phyloP scores from a whole-genome alignment of 2,113 vertebrate genomes.

The Scopus umbretta region DNA sequence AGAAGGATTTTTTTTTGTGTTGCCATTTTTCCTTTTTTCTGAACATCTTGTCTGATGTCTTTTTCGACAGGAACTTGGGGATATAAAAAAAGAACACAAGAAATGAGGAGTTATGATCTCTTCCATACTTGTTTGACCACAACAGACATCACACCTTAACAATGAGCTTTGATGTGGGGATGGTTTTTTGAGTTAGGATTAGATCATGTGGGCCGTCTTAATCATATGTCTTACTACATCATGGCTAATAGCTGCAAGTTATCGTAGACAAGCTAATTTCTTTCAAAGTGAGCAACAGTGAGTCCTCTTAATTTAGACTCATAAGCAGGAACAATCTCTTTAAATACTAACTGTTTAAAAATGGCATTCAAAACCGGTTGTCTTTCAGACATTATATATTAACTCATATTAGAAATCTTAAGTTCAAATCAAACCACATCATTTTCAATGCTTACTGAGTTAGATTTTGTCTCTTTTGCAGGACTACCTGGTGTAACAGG shows the following conservation, averaged over 20 bases:
- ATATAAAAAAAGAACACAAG: background rate
- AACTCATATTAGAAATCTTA: background rate
- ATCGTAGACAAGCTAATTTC: background rate
- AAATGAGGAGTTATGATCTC: background rate
- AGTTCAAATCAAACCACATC: background rate
- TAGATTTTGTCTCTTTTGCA: background rate
- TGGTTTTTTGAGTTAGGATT: background rate
- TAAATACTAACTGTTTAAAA: background rate
- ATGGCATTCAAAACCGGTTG: background rate
- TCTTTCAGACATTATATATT: background rate
- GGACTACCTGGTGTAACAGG: background rate
- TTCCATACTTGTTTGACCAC: background rate
- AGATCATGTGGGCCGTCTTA: background rate
- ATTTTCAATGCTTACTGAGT: background rate
- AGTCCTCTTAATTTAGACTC: background rate
- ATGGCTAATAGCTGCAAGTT: background rate
- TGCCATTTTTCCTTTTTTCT: background rate
- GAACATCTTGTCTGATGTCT: background rate
- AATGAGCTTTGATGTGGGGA: background rate
- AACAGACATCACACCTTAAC: background rate
- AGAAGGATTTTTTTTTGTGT: background rate
- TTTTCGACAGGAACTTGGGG: background rate
- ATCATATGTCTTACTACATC: background rate
- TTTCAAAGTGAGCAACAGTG: background rate
- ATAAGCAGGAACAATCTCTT: background rate